These are phyloP conservation scores for Marmota monax DNA, from an alignment of 2,113 vertebrate species.

Conservation along the genomic window DNA sequence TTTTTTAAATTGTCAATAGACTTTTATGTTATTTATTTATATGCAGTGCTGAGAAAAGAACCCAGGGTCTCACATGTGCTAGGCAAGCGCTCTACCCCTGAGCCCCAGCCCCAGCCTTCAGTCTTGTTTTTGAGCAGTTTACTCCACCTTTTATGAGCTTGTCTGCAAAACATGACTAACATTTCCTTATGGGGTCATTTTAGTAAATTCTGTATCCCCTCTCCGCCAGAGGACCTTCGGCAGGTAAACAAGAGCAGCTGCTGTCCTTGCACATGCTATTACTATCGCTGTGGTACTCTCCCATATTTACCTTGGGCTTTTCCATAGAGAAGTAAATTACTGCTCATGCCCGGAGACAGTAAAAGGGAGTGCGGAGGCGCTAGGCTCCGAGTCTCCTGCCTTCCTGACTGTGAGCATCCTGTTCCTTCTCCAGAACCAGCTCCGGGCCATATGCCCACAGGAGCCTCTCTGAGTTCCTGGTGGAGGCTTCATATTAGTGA, in stretches of 20 bases:
- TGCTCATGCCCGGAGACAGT: neutral
- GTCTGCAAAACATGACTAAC: neutral
- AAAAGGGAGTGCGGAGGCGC: rapidly evolving
- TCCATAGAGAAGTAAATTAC: neutral
- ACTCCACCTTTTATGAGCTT: neutral
- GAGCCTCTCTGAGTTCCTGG: neutral
- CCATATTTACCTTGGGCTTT: neutral
- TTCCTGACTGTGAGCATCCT: neutral
- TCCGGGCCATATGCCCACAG: neutral
- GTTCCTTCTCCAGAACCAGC: neutral
- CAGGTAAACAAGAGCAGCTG: neutral
- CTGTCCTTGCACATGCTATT: neutral
- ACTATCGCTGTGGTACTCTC: neutral
- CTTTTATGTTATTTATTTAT: no score
- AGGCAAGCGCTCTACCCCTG: no score
- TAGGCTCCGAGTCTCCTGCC: neutral
- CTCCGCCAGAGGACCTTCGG: neutral
- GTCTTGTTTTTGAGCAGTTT: neutral
- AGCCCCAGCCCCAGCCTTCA: neutral
- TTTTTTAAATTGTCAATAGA: no score
- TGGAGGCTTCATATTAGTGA: neutral
- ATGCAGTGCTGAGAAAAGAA: no score
- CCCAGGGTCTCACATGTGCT: no score
- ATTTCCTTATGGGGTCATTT: neutral
- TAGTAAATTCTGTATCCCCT: neutral